Evolutionary conservation across 2,113 vertebrate genomes (phyloP), one percentile per base, ranked within the genome.

Genomic region (Phylloscopus trochilus): DNA sequence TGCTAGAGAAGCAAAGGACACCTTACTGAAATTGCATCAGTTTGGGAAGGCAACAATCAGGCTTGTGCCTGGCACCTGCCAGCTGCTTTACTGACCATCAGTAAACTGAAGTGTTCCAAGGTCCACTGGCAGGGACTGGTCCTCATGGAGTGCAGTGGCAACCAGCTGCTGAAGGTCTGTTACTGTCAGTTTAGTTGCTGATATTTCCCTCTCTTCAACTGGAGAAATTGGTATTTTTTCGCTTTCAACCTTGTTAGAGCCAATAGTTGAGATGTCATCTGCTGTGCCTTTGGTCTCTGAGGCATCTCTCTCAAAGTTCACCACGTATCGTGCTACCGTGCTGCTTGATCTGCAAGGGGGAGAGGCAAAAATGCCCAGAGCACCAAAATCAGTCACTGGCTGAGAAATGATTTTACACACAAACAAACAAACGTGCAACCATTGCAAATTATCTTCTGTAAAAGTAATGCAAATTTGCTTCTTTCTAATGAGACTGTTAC

Each of bases 41-140:
- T 76, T 74, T 52, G 63, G 58, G 56, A 58, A 30, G 41, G 14
- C n/a, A 43, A 46, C 33, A 21, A 58, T 62, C 31, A 75, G 47
- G 33, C 11, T 27, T 37, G 28, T 39, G 60, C 26, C 41, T 59
- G 41, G 9, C 35, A 47, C 20, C 2, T 1, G 35, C 13, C 43
- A 14, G 7, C 39, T 75, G 35, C 28, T 55, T 58, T 62, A 98
- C 98, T 98, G 64, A 98, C 98, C 98, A 7, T 98, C 97, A 78
- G 90, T 88, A 98, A 99, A 97, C 91, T 97, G 97, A 12, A 99
- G 97, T 5, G 98, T 98, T 55, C 97, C 97, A 76, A 99, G 94
- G 83, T 99, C 98, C 85, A 99, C 77, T 2, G 98, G 98, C 80
- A 99, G 94, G 31, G 99, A 98, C 1, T 96, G 97, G 28, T 99